These are phyloP conservation scores for Bujurquina vittata DNA, from an alignment of 2,113 vertebrate species.

Conservation along the genomic window DNA sequence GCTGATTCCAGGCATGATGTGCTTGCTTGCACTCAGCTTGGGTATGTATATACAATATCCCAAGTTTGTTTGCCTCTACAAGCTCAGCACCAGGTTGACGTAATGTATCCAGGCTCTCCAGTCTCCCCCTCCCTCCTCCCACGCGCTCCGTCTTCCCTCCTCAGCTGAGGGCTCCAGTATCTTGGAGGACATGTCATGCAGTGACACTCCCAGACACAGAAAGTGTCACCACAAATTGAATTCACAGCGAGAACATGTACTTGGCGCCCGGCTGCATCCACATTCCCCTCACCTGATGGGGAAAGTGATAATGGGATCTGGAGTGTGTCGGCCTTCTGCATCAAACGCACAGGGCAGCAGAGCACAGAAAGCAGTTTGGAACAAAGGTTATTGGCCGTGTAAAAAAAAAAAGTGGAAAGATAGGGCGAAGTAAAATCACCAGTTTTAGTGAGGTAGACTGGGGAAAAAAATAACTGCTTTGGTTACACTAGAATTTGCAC, in stretches of 20 bases:
- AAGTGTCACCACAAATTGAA: constrained; percentile 62
- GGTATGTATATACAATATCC: neutral
- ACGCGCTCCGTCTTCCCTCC: neutral
- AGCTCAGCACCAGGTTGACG: neutral
- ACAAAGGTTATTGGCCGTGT: constrained; percentile 56
- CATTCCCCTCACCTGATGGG: constrained; percentile 49
- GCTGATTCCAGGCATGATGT: neutral
- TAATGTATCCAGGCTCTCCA: constrained; percentile 29
- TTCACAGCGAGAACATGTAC: constrained; percentile 52
- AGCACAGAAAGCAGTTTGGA: constrained; percentile 24
- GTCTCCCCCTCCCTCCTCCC: constrained; percentile 5
- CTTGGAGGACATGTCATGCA: constrained; percentile 25
- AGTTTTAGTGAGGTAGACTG: constrained; percentile 33
- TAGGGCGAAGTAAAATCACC: constrained; percentile 38
- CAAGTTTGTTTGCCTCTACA: neutral
- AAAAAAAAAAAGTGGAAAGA: constrained; percentile 51
- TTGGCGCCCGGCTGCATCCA: constrained; percentile 33
- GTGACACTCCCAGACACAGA: constrained; percentile 33
- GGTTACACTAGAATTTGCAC: constrained; percentile 25
- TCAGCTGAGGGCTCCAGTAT: constrained; percentile 4
- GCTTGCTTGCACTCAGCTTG: neutral
- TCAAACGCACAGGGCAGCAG: constrained; percentile 17
- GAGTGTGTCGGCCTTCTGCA: constrained; percentile 33
- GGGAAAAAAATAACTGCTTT: constrained; percentile 51
- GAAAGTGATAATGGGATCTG: constrained; percentile 52